Conservation (phyloP, 64 coral and sea anemone species). For the Hydrozoanthus tunicans region DNA sequence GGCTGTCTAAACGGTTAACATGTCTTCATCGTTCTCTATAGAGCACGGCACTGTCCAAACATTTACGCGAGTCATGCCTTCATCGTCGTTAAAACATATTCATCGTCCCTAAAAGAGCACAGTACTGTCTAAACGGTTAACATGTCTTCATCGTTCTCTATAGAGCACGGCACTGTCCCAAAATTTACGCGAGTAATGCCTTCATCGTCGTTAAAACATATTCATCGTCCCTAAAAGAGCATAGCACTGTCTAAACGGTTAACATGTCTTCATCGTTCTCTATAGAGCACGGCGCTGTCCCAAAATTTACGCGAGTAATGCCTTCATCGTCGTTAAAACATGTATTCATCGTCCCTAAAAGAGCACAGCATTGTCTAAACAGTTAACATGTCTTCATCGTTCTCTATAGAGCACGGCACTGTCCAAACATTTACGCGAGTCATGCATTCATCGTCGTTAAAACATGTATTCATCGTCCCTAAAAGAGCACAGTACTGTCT, state of each 20-base stretch:
- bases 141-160: slow-evolving; percentile 8
- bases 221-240: neutral
- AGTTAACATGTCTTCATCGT: slow-evolving; percentile 10
- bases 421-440: neutral
- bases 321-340: slow-evolving; percentile 7
- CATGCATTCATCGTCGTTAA: neutral
- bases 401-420: slow-evolving; percentile 6
- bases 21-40: slow-evolving; percentile 9
- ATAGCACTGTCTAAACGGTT: neutral
- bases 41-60: neutral
- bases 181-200: neutral
- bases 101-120: neutral
- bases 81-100: neutral
- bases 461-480: neutral
- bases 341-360: neutral
- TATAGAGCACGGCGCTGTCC: slow-evolving; percentile 5
- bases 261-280: slow-evolving; percentile 9
- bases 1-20: slow-evolving; percentile 6
- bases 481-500: neutral
- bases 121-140: neutral
- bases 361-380: neutral
- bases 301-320: neutral
- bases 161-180: neutral
- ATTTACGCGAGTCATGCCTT: neutral
- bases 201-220: slow-evolving; percentile 1